A percentile compares a stretch with the other conserved stretches of the same genome.
These are phyloP conservation scores for Conus ventricosus DNA, from an alignment of 1,140 invertebrate genomes.

Conservation along the genomic window DNA sequence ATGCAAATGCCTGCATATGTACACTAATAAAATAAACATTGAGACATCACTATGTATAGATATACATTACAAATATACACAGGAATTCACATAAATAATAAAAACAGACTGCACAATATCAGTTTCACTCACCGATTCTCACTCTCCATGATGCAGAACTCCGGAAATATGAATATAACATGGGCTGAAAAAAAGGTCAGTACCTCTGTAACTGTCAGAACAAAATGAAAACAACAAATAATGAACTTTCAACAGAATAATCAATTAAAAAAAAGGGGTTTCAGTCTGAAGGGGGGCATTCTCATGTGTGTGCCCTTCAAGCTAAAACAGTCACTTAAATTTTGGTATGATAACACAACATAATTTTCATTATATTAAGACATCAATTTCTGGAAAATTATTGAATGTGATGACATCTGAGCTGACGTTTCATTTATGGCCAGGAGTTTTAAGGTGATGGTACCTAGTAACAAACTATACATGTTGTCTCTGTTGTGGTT, in stretches of 20 bases:
- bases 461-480: too few species aligned
- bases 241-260: neutral
- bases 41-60: neutral
- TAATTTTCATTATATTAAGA: too few species aligned
- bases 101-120: neutral
- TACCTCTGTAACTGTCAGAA: neutral
- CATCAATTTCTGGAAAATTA: too few species aligned
- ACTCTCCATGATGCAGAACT: constrained; percentile 94
- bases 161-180: constrained; percentile 93
- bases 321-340: neutral
- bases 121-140: constrained; percentile 82
- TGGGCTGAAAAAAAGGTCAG: constrained; percentile 78
- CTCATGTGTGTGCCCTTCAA: neutral
- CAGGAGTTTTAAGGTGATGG: too few species aligned
- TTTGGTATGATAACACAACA: too few species aligned
- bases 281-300: neutral
- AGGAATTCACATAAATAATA: neutral
- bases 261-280: neutral
- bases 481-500: too few species aligned
- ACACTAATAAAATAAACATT: too few species aligned
- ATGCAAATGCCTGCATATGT: too few species aligned
- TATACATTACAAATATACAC: neutral
- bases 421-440: too few species aligned
- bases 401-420: too few species aligned
- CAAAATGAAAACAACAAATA: neutral